Evolutionary conservation across 1,140 invertebrate species (phyloP).

Genomic region (Telenomus remus): DNA sequence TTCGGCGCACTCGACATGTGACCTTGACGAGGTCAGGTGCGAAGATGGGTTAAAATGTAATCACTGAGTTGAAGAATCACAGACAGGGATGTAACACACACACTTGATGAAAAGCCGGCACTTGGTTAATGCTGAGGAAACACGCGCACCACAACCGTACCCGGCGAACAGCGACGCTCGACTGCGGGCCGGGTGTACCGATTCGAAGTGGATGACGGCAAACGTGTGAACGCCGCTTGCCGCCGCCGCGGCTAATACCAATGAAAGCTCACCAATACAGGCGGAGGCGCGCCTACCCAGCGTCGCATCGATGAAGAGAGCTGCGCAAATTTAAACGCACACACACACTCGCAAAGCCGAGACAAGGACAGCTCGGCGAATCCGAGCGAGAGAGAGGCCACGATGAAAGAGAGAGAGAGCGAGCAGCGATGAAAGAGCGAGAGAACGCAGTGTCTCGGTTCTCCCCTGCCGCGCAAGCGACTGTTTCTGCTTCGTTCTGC

Average conservation of each 20-base stretch:
- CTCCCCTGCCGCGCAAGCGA: slow-evolving; percentile 41
- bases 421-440: neutral
- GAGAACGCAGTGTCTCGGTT: slow-evolving; percentile 36
- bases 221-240: slow-evolving; percentile 72
- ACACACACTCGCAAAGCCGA: slow-evolving; percentile 24
- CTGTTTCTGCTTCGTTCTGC: slow-evolving; percentile 45
- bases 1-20: no score
- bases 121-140: slow-evolving; percentile 3
- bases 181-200: slow-evolving; percentile 66
- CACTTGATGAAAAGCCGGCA: slow-evolving; percentile 38
- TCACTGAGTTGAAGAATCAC: slow-evolving; percentile 18
- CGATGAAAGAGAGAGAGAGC: slow-evolving; percentile 6
- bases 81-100: slow-evolving; percentile 22
- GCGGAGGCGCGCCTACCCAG: slow-evolving; percentile 54
- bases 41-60: neutral
- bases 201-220: slow-evolving; percentile 66
- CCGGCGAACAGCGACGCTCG: slow-evolving; percentile 68
- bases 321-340: slow-evolving; percentile 58
- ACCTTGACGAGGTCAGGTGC: neutral
- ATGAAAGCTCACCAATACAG: slow-evolving; percentile 65
- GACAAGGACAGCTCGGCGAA: slow-evolving; percentile 5
- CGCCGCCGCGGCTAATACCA: slow-evolving; percentile 65
- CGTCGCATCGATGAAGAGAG: slow-evolving; percentile 59
- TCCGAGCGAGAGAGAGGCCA: neutral
- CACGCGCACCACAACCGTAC: slow-evolving; percentile 47